Evolutionary conservation across 35 echinoderm and acorn worm genomes (phyloP).

Genomic region (Nesometra sesokonis): DNA sequence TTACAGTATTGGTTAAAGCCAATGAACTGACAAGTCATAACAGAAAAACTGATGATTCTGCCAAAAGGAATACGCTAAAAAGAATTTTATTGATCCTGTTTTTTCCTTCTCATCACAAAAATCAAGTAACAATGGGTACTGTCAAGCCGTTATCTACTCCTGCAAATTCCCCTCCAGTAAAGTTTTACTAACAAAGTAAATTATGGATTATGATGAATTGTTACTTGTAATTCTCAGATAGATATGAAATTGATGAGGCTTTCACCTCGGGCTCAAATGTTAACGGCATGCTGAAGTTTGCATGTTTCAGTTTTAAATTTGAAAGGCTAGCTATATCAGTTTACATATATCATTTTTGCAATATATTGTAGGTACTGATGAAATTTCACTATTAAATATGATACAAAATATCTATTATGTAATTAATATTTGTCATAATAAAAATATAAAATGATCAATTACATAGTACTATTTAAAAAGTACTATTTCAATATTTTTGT

Average conservation of each 20-base stretch:
- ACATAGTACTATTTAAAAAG: no score
- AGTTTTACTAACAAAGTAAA: not conserved
- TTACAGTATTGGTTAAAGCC: not conserved
- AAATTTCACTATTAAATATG: not conserved
- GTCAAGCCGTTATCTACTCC: not conserved
- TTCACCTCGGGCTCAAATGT: not conserved
- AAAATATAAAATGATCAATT: no score
- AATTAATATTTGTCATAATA: no score
- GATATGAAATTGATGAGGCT: not conserved
- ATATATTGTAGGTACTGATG: not conserved
- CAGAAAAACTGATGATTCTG: not conserved
- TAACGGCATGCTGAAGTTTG: not conserved
- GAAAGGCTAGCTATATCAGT: not conserved
- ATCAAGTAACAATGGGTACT: not conserved
- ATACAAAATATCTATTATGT: not conserved
- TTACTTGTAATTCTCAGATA: not conserved
- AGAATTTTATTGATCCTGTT: no score
- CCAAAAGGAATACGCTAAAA: no score
- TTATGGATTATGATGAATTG: not conserved
- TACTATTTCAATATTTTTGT: no score
- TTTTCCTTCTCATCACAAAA: not conserved
- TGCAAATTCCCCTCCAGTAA: not conserved
- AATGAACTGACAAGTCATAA: not conserved
- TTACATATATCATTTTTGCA: not conserved
- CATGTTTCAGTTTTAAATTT: not conserved